Percentiles rank a stretch among this genome's conserved stretches.
Conservation (phyloP, 2,797 vertebrate genomes). For the Avahi laniger region DNA sequence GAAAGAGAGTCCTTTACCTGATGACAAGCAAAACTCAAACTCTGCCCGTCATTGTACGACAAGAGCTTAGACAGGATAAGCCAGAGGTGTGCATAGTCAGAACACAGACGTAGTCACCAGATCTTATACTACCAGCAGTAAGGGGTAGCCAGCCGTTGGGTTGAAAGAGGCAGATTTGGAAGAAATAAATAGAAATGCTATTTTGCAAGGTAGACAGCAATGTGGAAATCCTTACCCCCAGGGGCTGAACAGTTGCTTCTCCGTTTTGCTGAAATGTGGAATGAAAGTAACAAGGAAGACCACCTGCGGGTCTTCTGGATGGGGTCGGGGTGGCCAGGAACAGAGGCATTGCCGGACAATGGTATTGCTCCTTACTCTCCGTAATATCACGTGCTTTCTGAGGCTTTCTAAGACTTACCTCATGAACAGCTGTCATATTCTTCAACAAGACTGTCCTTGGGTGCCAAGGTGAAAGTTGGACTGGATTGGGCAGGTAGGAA, state of each 20-base stretch:
- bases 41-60: not conserved
- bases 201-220: not conserved
- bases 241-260: not conserved
- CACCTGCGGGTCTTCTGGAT: not conserved
- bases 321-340: not conserved
- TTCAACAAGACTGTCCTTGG: not conserved
- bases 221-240: not conserved
- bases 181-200: not conserved
- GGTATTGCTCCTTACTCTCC: not conserved
- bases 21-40: not conserved
- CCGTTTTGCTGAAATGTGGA: not conserved
- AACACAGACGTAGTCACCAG: fast-evolving
- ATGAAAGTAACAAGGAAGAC: not conserved
- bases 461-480: not conserved
- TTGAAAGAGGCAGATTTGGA: not conserved
- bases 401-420: not conserved
- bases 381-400: not conserved
- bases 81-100: not conserved
- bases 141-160: not conserved
- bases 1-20: not conserved
- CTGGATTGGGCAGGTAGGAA: fast-evolving
- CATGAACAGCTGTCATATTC: not conserved
- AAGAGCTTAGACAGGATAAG: not conserved
- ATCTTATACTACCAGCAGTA: not conserved
- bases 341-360: not conserved